Evolutionary conservation across 2,888 invertebrate genomes (phyloP).

Genomic region (Nemurella pictetii): DNA sequence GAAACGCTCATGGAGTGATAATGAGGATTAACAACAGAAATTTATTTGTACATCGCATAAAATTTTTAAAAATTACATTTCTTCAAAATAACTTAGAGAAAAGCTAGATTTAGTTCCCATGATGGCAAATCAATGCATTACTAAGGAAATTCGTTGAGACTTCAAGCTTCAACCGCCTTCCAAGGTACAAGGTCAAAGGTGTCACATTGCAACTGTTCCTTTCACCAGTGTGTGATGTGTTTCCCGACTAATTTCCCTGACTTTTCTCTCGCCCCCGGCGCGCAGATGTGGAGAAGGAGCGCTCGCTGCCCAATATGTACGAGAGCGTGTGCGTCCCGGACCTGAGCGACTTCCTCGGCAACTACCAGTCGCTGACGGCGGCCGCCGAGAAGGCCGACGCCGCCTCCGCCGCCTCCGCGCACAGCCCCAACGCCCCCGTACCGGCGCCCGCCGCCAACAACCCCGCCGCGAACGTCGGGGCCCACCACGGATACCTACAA

Average conservation of each 20-base stretch:
- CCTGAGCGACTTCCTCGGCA: slow-evolving; percentile 69
- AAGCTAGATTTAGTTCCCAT: no score
- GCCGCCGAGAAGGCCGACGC: slow-evolving; percentile 42
- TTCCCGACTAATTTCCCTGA: slow-evolving; percentile 37
- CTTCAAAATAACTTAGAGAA: no score
- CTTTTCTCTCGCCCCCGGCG: slow-evolving; percentile 41
- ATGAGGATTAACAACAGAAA: no score
- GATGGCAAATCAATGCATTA: no score
- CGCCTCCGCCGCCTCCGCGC: slow-evolving; percentile 49
- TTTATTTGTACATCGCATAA: no score
- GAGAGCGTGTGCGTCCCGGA: slow-evolving; percentile 81
- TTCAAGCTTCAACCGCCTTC: no score
- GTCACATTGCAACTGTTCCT: no score
- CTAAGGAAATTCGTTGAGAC: no score
- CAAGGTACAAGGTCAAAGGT: no score
- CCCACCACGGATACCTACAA: slow-evolving; percentile 52
- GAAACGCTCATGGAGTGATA: no score
- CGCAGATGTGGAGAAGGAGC: slow-evolving; percentile 78
- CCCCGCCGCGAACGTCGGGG: slow-evolving; percentile 40
- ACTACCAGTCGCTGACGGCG: slow-evolving; percentile 50
- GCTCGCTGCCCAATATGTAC: slow-evolving; percentile 74
- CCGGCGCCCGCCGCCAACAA: slow-evolving; percentile 37
- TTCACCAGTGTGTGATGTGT: no score
- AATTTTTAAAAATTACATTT: no score
- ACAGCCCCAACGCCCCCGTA: slow-evolving; percentile 54